Percentiles rank a stretch among this genome's conserved stretches.
phyloP scores from a whole-genome alignment of 2,797 vertebrate genomes.

The Craterocephalus amniculus region DNA sequence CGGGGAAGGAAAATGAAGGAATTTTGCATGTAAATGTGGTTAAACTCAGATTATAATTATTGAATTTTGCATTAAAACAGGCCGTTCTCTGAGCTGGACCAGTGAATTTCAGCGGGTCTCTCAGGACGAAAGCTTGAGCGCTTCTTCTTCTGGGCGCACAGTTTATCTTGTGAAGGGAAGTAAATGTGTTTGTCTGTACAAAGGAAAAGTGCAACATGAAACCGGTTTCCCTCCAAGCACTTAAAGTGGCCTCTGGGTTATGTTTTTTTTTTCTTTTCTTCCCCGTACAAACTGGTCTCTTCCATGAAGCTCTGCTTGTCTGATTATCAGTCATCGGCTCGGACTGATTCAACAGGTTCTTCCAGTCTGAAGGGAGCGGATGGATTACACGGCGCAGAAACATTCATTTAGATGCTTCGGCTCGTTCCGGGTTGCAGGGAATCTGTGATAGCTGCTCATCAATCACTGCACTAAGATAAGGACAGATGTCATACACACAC shows the following conservation, averaged over 20 bases:
- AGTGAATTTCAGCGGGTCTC: no score
- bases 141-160: no score
- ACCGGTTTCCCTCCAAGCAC: not conserved
- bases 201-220: not conserved
- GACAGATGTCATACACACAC: no score
- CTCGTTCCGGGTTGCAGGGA: no score
- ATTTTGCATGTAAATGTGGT: no score
- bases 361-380: not conserved
- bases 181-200: not conserved
- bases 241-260: not conserved
- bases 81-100: no score
- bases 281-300: not conserved
- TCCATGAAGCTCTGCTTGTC: not conserved
- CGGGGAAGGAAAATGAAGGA: no score
- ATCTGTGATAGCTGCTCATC: no score
- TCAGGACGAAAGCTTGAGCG: no score
- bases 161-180: not conserved
- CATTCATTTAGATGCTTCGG: not conserved
- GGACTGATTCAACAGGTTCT: conserved; percentile 11
- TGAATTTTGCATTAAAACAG: no score
- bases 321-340: conserved; percentile 8
- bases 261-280: no score
- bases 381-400: not conserved
- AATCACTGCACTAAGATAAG: not conserved
- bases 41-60: no score